These are phyloP conservation scores for Ceratina australensis DNA, from an alignment of 1,140 invertebrate genomes.

Conservation along the genomic window DNA sequence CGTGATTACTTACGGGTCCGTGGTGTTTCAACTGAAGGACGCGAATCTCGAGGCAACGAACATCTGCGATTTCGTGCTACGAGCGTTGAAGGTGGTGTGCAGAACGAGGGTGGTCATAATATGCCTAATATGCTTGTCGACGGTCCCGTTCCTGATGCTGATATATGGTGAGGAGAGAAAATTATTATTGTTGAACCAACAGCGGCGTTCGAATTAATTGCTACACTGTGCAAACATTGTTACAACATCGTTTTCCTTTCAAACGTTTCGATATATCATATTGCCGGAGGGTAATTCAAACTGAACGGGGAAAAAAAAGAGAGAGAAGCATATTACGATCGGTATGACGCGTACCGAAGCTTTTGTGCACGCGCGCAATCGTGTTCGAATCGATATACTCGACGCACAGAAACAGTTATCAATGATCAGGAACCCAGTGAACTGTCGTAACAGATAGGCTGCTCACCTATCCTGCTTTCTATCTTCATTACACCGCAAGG, in stretches of 20 bases:
- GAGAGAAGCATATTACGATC: not conserved
- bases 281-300: too few relatives aligned
- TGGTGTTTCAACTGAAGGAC: conserved; percentile 90
- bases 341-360: not conserved
- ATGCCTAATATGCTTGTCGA: conserved; percentile 83
- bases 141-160: conserved; percentile 85
- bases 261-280: too few relatives aligned
- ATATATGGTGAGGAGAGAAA: conserved; percentile 84
- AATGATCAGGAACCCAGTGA: conserved; percentile 17
- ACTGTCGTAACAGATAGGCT: not conserved
- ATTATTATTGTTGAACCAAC: too few relatives aligned
- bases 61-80: conserved; percentile 87
- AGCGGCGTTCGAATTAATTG: not conserved
- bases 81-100: conserved; percentile 86
- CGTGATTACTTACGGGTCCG: conserved; percentile 86
- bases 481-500: not conserved
- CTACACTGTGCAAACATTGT: not conserved
- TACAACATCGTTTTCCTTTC: not conserved
- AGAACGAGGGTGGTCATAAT: conserved; percentile 87
- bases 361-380: not conserved
- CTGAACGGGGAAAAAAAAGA: not conserved
- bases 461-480: not conserved
- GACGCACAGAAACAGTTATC: not conserved
- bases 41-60: conserved; percentile 89
- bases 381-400: not conserved